A percentile compares a stretch with the other conserved stretches of the same genome.
Conservation (phyloP, 2,113 vertebrate genomes). For the Calyptommatus sinebrachiatus region DNA sequence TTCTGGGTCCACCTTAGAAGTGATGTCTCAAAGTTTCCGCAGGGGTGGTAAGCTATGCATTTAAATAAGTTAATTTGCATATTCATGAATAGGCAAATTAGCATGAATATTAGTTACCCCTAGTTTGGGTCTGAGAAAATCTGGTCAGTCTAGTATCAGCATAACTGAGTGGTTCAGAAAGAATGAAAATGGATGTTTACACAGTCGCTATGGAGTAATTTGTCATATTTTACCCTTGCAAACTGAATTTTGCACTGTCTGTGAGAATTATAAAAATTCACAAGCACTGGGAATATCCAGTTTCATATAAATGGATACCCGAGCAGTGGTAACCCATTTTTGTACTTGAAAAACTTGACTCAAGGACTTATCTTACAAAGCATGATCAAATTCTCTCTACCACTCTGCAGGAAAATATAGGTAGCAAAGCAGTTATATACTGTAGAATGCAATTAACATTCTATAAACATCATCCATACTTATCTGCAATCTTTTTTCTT, state of each 20-base stretch:
- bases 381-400: background rate
- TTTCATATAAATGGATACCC: no score
- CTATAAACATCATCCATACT: background rate
- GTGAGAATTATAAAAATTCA: background rate
- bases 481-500: background rate
- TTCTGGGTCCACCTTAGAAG: no score
- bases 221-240: background rate
- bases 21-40: no score
- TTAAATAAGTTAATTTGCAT: no score
- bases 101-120: no score
- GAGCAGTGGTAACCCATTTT: no score
- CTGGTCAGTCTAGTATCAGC: background rate
- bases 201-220: background rate
- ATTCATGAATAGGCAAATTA: no score
- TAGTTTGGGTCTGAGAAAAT: background rate
- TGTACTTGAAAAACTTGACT: no score
- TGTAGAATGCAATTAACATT: background rate
- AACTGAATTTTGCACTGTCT: no score
- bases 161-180: background rate
- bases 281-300: background rate
- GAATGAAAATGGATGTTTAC: background rate
- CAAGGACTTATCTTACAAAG: background rate
- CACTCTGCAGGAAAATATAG: background rate
- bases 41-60: background rate
- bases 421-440: background rate